These are phyloP conservation scores for Stenchaetothrips biformis DNA, from an alignment of 2,888 invertebrate species.

Conservation along the genomic window DNA sequence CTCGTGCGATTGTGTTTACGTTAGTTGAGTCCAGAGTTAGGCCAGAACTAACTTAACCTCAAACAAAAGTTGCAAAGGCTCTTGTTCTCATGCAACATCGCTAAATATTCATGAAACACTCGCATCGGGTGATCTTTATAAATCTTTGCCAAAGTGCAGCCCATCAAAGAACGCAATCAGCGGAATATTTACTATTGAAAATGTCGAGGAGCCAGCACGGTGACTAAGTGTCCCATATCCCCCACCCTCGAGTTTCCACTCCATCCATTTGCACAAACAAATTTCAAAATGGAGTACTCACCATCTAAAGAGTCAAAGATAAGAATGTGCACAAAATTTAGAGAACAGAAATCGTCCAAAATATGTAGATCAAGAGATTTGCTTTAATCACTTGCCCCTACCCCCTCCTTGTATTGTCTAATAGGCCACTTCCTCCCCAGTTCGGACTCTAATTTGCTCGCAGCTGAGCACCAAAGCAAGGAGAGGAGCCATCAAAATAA, in stretches of 20 bases:
- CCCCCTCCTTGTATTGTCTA: slow-evolving; percentile 17
- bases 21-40: background rate
- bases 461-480: background rate
- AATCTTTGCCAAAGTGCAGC: too few species aligned
- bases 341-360: too few species aligned
- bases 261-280: too few species aligned
- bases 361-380: background rate
- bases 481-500: background rate
- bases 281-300: too few species aligned
- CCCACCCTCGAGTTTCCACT: background rate
- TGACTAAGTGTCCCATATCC: slow-evolving; percentile 21
- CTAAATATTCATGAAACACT: too few species aligned
- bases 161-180: background rate
- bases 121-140: too few species aligned
- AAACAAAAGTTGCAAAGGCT: background rate
- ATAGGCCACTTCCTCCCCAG: slow-evolving; percentile 18
- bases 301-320: too few species aligned
- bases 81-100: too few species aligned
- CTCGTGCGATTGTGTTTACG: too few species aligned
- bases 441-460: slow-evolving; percentile 4
- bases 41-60: background rate
- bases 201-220: background rate
- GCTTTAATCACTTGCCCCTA: slow-evolving; percentile 3
- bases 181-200: background rate
- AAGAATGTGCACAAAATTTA: too few species aligned